Percentiles rank a stretch among this genome's conserved stretches.
Evolutionary conservation across 1,140 invertebrate species (phyloP).

Genomic region (Meloidogyne floridensis): DNA sequence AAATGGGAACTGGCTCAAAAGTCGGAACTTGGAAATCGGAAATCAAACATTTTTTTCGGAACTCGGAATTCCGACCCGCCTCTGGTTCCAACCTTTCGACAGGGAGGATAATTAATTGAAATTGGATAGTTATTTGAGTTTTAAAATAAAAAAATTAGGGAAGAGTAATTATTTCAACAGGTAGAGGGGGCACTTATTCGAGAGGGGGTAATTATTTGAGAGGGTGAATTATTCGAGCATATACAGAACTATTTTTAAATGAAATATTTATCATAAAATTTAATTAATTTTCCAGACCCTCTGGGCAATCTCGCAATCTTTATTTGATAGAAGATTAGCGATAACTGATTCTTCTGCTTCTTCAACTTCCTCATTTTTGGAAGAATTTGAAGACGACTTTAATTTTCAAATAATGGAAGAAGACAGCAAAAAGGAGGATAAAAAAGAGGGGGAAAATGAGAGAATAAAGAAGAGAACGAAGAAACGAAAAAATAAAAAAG

Average conservation of each 20-base stretch:
- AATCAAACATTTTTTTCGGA: too few relatives aligned
- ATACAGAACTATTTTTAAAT: neutral
- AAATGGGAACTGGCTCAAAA: too few relatives aligned
- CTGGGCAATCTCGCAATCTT: neutral
- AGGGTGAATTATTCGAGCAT: too few relatives aligned
- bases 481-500: slow-evolving; percentile 1
- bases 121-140: too few relatives aligned
- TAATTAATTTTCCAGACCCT: neutral
- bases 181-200: too few relatives aligned
- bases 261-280: neutral
- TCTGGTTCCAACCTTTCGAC: too few relatives aligned
- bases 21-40: too few relatives aligned
- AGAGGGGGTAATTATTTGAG: too few relatives aligned
- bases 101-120: too few relatives aligned
- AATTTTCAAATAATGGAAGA: neutral
- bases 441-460: neutral
- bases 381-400: neutral
- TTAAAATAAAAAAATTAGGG: too few relatives aligned
- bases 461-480: slow-evolving; percentile 23
- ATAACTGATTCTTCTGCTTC: neutral
- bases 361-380: neutral
- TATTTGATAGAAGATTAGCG: neutral
- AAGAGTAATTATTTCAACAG: too few relatives aligned
- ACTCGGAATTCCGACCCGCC: too few relatives aligned
- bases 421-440: neutral